A percentile compares a stretch with the other conserved stretches of the same genome.
Conservation (phyloP, 2,797 vertebrate genomes). For the Balearica regulorum region DNA sequence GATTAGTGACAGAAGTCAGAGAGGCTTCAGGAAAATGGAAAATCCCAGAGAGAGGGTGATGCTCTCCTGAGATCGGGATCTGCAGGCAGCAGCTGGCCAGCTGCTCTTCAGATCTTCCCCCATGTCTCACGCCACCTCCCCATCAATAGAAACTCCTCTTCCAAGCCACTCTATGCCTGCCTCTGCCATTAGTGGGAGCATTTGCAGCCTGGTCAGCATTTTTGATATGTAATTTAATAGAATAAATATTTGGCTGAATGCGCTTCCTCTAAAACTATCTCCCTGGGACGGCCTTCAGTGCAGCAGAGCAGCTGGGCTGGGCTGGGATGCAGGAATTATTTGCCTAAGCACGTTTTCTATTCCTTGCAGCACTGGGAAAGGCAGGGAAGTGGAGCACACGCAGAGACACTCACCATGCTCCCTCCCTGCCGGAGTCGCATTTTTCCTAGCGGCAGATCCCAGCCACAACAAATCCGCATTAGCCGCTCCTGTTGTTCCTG, state of each 20-base stretch:
- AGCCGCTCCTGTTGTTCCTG: neutral
- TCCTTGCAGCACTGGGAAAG: neutral
- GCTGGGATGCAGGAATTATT: neutral
- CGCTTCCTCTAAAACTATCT: slow-evolving; percentile 37
- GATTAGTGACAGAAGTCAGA: slow-evolving; percentile 56
- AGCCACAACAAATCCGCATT: neutral
- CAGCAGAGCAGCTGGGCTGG: slow-evolving; percentile 17
- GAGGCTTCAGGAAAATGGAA: slow-evolving; percentile 37
- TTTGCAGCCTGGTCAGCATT: slow-evolving; percentile 43
- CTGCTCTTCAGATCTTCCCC: slow-evolving; percentile 41
- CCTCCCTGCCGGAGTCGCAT: neutral
- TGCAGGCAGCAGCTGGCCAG: slow-evolving; percentile 48
- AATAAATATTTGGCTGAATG: slow-evolving; percentile 60
- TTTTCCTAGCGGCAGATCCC: neutral
- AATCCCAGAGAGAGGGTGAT: slow-evolving; percentile 43
- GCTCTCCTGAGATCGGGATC: slow-evolving; percentile 28
- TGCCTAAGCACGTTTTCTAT: neutral
- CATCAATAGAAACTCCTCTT: neutral
- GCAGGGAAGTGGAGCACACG: fast-evolving
- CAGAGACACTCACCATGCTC: neutral
- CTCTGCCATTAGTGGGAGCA: slow-evolving; percentile 46
- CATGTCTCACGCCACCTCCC: slow-evolving; percentile 8
- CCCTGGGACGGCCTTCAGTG: neutral
- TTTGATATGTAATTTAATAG: slow-evolving; percentile 50
- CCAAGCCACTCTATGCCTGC: neutral